Percentiles rank a stretch among this genome's conserved stretches.
Conservation (phyloP, 2,113 vertebrate genomes). For the Plectropomus leopardus region DNA sequence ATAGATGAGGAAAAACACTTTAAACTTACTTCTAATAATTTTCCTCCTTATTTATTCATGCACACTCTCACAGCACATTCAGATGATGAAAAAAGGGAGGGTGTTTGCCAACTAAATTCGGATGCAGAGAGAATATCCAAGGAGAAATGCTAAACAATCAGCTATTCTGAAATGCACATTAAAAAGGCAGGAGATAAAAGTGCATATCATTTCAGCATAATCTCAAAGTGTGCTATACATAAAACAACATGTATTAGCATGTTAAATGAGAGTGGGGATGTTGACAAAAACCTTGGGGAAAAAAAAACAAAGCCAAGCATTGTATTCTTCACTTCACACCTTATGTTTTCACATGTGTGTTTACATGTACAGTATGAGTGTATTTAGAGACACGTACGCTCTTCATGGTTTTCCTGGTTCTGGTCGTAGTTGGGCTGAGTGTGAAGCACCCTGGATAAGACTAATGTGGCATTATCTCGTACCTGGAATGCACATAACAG, state of each 20-base stretch:
- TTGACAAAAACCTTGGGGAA: slow-evolving; percentile 45
- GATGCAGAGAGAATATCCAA: slow-evolving; percentile 31
- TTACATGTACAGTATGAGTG: not conserved
- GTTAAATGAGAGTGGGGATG: slow-evolving; percentile 60
- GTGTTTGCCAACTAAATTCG: slow-evolving; percentile 44
- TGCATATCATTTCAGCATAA: slow-evolving; percentile 47
- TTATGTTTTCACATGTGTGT: slow-evolving; percentile 23
- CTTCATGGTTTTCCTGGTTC: slow-evolving; percentile 95
- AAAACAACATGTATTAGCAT: slow-evolving; percentile 74
- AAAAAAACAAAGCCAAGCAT: slow-evolving; percentile 35
- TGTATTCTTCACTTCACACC: slow-evolving; percentile 32
- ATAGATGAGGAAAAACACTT: not conserved
- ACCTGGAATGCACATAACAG: slow-evolving; percentile 86
- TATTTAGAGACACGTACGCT: slow-evolving; percentile 87
- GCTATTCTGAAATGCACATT: slow-evolving; percentile 45
- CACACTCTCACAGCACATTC: slow-evolving; percentile 38
- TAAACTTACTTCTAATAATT: slow-evolving; percentile 12
- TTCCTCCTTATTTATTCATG: slow-evolving; percentile 40
- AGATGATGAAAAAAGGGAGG: slow-evolving; percentile 28
- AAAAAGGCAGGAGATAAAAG: slow-evolving; percentile 60
- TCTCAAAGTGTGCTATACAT: slow-evolving; percentile 50
- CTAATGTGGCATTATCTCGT: slow-evolving; percentile 92
- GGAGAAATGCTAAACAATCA: slow-evolving; percentile 52
- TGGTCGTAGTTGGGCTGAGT: slow-evolving; percentile 94
- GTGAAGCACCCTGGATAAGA: slow-evolving; percentile 91